Evolutionary conservation across 2,797 vertebrate species (phyloP).

Genomic region (Melanotaenia pygmaea): DNA sequence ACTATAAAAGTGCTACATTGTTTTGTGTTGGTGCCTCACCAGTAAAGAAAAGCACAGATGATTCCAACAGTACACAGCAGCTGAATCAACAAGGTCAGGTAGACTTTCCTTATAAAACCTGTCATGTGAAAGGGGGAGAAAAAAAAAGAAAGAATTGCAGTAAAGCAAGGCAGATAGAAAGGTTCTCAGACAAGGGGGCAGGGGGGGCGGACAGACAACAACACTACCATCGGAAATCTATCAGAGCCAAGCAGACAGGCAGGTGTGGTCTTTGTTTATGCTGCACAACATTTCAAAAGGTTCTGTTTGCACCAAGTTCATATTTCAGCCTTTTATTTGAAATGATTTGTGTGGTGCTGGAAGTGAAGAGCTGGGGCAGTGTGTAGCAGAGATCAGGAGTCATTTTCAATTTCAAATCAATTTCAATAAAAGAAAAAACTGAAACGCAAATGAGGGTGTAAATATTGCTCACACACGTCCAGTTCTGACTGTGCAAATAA

Average conservation of each 20-base stretch:
- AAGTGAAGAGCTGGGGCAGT: conserved; percentile 34
- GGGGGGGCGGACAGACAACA: neutral
- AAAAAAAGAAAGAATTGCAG: neutral
- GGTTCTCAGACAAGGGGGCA: neutral
- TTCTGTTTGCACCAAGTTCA: conserved; percentile 41
- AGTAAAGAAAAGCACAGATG: conserved; percentile 84
- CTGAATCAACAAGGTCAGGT: conserved; percentile 82
- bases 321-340: conserved; percentile 44
- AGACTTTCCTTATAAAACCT: conserved; percentile 86
- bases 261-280: conserved; percentile 29
- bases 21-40: conserved; percentile 72
- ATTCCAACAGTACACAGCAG: conserved; percentile 82
- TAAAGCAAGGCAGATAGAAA: conserved; percentile 1
- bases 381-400: conserved; percentile 32
- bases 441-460: conserved; percentile 45
- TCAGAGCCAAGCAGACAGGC: conserved; percentile 14
- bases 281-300: conserved; percentile 27
- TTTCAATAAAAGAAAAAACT: conserved; percentile 36
- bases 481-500: conserved; percentile 19
- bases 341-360: conserved; percentile 42
- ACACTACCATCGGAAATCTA: conserved; percentile 8
- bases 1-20: neutral
- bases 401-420: conserved; percentile 64
- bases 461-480: conserved; percentile 20
- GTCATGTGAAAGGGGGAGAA: conserved; percentile 1